phyloP scores from a whole-genome alignment of 2,113 vertebrate species.

The Nicator chloris region DNA sequence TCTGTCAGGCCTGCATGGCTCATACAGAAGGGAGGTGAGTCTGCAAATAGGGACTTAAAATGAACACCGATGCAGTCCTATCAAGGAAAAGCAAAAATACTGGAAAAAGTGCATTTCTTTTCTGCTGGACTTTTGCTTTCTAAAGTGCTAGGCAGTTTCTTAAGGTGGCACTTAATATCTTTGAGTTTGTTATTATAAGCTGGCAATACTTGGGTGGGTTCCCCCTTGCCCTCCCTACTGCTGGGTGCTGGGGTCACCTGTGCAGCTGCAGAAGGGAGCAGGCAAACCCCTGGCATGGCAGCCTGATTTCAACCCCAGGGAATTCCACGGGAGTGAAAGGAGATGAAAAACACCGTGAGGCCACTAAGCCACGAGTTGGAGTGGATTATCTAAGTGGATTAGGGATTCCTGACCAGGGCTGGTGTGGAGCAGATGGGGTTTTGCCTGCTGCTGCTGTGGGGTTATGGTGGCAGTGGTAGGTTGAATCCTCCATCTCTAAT shows the following conservation, averaged over 20 bases:
- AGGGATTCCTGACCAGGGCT: background rate
- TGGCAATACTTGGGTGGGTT: rapidly evolving
- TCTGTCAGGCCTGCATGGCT: background rate
- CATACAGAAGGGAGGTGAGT: background rate
- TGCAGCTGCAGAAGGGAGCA: background rate
- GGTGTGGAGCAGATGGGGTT: background rate
- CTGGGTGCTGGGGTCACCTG: background rate
- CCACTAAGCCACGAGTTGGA: background rate
- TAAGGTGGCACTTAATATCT: background rate
- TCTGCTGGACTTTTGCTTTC: background rate
- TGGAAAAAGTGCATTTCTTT: background rate
- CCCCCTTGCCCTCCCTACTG: rapidly evolving
- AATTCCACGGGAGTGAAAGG: conserved; percentile 21
- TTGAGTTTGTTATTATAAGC: background rate
- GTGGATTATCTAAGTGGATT: conserved; percentile 43
- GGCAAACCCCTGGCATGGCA: rapidly evolving
- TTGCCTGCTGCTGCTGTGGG: background rate
- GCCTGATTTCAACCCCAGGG: background rate
- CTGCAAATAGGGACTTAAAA: background rate
- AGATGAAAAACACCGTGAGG: background rate
- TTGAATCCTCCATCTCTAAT: background rate
- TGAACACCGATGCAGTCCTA: background rate
- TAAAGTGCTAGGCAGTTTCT: background rate
- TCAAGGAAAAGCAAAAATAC: background rate
- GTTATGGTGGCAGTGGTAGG: background rate